A percentile compares a stretch with the other conserved stretches of the same genome.
Conservation (phyloP, 2,113 vertebrate genomes). For the Aix galericulata region DNA sequence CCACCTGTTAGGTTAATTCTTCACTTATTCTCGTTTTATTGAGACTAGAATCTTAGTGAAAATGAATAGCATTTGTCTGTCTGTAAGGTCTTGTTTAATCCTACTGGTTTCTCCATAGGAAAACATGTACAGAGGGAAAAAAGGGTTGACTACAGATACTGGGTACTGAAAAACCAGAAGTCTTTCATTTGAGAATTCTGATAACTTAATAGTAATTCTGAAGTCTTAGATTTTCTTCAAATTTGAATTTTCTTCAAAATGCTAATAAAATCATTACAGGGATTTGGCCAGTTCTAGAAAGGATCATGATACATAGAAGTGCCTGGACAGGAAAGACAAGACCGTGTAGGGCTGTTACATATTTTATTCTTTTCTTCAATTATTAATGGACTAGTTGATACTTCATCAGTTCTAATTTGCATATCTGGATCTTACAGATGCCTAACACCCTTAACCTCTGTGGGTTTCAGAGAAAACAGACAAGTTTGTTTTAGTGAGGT, state of each 20-base stretch:
- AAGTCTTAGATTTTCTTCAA: not conserved
- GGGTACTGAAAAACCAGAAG: not conserved
- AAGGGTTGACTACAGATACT: not conserved
- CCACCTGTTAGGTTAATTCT: not conserved
- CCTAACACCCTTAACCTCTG: not conserved
- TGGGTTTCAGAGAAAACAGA: not conserved
- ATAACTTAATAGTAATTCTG: not conserved
- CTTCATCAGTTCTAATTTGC: not conserved
- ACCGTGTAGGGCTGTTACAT: not conserved
- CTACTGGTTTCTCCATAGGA: not conserved
- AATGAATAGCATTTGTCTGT: not conserved
- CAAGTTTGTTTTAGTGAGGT: not conserved
- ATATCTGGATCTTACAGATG: rapidly evolving
- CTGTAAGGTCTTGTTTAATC: not conserved
- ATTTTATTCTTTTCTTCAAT: not conserved
- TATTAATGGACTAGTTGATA: not conserved
- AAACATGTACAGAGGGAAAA: not conserved
- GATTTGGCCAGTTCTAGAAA: not conserved
- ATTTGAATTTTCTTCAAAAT: not conserved
- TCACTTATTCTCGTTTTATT: not conserved
- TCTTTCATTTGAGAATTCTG: not conserved
- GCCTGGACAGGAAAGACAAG: not conserved
- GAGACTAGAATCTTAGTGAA: not conserved
- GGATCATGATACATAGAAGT: not conserved
- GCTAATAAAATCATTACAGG: not conserved